Evolutionary conservation across 2,113 vertebrate species (phyloP), one percentile per base, ranked within the genome.

Genomic region (Orientallactaga bullata): DNA sequence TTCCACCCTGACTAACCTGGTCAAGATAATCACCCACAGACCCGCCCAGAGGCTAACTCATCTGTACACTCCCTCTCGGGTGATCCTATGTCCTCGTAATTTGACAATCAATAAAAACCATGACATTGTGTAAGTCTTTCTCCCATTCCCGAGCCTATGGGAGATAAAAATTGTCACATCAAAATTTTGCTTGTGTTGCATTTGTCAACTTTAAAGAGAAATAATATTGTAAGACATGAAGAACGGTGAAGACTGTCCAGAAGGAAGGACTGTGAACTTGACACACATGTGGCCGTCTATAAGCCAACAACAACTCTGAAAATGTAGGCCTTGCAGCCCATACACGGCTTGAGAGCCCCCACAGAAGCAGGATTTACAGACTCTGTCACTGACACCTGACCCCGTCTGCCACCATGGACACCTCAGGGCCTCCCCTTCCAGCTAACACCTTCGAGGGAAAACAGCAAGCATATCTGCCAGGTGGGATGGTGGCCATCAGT

Each of bases 91-190:
- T 55, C 55, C 55, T 55, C 2, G 55, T 55, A 55, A 13, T 3
- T 55, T 55, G 55, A 16, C 55, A 55, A 47, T 47, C 42, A 47
- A 47, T 47, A 47, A 47, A 47, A 47, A 55, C 55, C 55, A 16
- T 55, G 2, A 7, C 55, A 55, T 15, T 55, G 55, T 55, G 37
- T 15, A 78, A 85, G 65, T 11, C 35, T 80, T 88, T 85, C 32
- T 86, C 90, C 71, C 20, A 20, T 77, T 66, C n/a, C 35, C 42
- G 17, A 66, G 68, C n/a, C 58, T 39, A 16, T 65, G 10, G 32
- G 42, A 90, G 17, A 80, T n/a, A 35, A 28, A 94, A 35, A 68
- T 39, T 30, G n/a, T 47, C 60, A 69, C 73, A 85, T 93, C 55
- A 87, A 73, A 68, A 74, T 26, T 35, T 69, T 47, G 17, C 28